Evolutionary conservation across 2,113 vertebrate species (phyloP), one percentile per base, ranked within the genome.

Genomic region (Heloderma charlesbogerti): DNA sequence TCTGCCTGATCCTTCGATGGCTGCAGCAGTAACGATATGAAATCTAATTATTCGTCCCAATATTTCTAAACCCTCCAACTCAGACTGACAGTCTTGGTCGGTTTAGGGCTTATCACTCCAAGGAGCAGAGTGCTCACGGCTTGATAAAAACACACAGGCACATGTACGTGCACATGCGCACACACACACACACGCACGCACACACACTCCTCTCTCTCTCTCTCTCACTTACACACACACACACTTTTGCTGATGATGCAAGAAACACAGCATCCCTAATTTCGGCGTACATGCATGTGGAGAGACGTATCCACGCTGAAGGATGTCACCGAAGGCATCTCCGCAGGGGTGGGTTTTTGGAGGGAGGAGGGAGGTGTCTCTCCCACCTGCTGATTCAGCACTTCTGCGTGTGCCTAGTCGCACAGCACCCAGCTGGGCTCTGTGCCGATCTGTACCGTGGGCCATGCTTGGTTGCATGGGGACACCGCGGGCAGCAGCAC

Each of bases 41-140:
- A 98, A 99, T 99, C 99, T 99, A 99, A 99, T 99, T 99, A 99
- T 99, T 98, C 98, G 95, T 98, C 98, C 98, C 98, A 98, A 98
- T 99, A 99, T 99, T 99, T 97, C 97, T 97, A 97, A 96, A 94
- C 97, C 97, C 96, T 97, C 96, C 94, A 92, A 96, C 94, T 93
- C 96, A 92, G 97, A 92, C 97, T 97, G 97, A 96, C 96, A 96
- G 97, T 89, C 67, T 83, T 91, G 89, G 96, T 90, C 84, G 40
- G 97, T 92, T 94, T 93, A 90, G 90, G 88, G 96, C 97, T 98
- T 97, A 97, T 98, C 97, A 27, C 94, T 45, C 48, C 69, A 86
- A 31, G 94, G 94, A 95, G 96, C 95, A 2, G 89, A 89, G 92
- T 88, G 97, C 95, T 80, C 82, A 8, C 88, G 5, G 97, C 27